phyloP scores from a whole-genome alignment of 2,888 invertebrate species.

The Galerucella pusilla region DNA sequence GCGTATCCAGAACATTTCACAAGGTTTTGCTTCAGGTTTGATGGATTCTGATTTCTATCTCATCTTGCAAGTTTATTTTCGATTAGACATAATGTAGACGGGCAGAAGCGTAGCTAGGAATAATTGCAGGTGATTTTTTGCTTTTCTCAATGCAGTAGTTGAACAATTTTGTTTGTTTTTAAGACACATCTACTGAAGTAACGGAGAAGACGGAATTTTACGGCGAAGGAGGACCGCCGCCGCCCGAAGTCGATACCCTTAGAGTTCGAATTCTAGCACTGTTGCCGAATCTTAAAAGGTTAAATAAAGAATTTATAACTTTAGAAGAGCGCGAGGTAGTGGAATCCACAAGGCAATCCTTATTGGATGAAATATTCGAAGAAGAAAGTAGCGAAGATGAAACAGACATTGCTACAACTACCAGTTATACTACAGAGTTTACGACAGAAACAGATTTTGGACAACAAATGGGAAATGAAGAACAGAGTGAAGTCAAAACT shows the following conservation, averaged over 20 bases:
- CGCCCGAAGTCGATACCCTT: conserved; percentile 58
- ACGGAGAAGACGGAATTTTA: conserved; percentile 44
- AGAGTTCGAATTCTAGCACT: conserved; percentile 65
- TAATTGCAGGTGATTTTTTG: no score
- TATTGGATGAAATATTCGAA: conserved; percentile 57
- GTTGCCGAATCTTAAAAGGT: conserved; percentile 67
- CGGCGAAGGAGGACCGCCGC: conserved; percentile 59
- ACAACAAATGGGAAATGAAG: neutral
- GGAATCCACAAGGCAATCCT: conserved; percentile 50
- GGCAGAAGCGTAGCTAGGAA: no score
- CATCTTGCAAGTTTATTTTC: no score
- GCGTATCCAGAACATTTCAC: no score
- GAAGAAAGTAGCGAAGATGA: conserved; percentile 59
- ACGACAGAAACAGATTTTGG: conserved; percentile 49
- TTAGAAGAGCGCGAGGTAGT: conserved; percentile 67
- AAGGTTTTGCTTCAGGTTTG: no score
- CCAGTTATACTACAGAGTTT: conserved; percentile 40
- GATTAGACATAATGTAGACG: no score
- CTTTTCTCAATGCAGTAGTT: no score
- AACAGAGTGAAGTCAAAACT: conserved; percentile 41
- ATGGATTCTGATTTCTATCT: no score
- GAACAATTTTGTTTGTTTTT: neutral
- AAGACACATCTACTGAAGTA: conserved; percentile 31
- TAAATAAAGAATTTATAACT: conserved; percentile 68
- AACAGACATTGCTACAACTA: conserved; percentile 45